Conservation (phyloP, 1,140 invertebrate species). For the Cydia pomonella region DNA sequence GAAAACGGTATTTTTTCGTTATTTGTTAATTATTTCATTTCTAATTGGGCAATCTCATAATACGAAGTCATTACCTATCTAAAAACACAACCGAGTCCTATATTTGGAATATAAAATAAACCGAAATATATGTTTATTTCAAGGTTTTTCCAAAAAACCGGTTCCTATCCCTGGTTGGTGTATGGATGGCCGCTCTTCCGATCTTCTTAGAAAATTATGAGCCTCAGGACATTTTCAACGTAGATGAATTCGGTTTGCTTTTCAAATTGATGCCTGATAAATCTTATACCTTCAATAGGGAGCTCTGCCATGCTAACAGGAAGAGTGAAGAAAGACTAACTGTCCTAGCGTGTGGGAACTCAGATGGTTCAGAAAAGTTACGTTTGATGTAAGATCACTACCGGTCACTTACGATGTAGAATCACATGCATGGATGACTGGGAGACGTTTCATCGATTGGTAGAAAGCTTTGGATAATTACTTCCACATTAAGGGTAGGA, state of each 20-base stretch:
- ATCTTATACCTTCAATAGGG: constrained; percentile 38
- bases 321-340: constrained; percentile 70
- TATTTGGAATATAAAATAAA: too few relatives aligned
- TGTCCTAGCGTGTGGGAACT: constrained; percentile 61
- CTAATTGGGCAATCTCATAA: too few relatives aligned
- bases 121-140: too few relatives aligned
- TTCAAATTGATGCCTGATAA: constrained; percentile 43
- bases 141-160: too few relatives aligned
- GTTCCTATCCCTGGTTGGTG: too few relatives aligned
- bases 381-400: constrained; percentile 53
- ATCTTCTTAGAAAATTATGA: constrained; percentile 11
- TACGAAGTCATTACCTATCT: too few relatives aligned
- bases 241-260: constrained; percentile 42
- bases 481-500: constrained; percentile 1
- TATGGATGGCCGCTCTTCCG: neutral
- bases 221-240: constrained; percentile 36
- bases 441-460: constrained; percentile 36
- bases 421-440: constrained; percentile 69
- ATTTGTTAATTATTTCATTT: too few relatives aligned
- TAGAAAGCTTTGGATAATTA: constrained; percentile 29
- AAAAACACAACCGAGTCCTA: too few relatives aligned
- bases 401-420: constrained; percentile 62
- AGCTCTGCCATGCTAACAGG: constrained; percentile 51
- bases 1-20: too few relatives aligned
- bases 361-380: constrained; percentile 61